phyloP scores from a whole-genome alignment of 1,140 invertebrate species.

The Ericerus pela region DNA sequence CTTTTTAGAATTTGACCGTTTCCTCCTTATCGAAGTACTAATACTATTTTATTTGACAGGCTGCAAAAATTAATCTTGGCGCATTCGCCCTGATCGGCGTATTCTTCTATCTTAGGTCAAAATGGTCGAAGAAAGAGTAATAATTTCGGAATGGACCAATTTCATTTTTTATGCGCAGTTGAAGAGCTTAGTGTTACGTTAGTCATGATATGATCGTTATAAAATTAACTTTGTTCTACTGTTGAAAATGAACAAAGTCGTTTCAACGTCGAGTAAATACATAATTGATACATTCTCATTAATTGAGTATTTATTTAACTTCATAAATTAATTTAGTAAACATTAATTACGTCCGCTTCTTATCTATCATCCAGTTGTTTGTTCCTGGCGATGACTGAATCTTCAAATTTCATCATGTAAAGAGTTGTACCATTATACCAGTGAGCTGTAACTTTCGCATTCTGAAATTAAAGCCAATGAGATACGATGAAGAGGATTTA shows the following conservation, averaged over 20 bases:
- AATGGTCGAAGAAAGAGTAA: background rate
- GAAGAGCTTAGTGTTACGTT: background rate
- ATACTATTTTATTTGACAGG: background rate
- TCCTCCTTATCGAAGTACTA: no score
- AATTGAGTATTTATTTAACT: background rate
- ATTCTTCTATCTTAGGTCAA: background rate
- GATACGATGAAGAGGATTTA: background rate
- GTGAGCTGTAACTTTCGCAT: slow-evolving; percentile 89
- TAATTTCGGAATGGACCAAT: no score
- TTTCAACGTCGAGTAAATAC: background rate
- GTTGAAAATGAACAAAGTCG: background rate
- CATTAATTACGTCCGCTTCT: slow-evolving; percentile 20
- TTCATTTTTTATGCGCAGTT: no score
- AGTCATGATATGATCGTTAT: background rate
- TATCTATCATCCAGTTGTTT: slow-evolving; percentile 81
- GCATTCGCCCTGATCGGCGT: background rate
- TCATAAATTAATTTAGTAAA: background rate
- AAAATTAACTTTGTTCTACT: slow-evolving; percentile 1
- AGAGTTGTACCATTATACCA: slow-evolving; percentile 98
- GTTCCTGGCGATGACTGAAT: slow-evolving; percentile 79
- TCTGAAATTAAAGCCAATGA: slow-evolving; percentile 45
- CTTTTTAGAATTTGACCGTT: background rate
- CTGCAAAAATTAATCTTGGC: background rate
- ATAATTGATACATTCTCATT: background rate
- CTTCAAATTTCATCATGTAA: slow-evolving; percentile 99